Conservation (phyloP, 92 coral and sea anemone species). For the Montipora capitata region DNA sequence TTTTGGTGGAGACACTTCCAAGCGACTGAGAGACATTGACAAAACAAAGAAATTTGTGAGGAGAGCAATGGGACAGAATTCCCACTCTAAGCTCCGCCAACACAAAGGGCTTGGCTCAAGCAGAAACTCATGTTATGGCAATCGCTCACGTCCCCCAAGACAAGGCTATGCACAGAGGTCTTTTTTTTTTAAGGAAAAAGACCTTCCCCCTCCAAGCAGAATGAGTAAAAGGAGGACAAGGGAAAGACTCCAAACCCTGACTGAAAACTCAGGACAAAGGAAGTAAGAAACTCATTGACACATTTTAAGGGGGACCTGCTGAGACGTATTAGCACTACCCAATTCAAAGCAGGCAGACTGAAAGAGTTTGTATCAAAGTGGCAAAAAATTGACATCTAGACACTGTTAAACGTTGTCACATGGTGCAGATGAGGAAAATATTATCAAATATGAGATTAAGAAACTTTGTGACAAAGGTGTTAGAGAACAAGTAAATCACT, state of each 20-base stretch:
- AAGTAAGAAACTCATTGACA: background rate
- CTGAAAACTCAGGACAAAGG: background rate
- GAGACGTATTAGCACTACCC: background rate
- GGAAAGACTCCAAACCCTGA: background rate
- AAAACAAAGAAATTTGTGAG: slow-evolving; percentile 21
- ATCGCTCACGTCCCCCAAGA: background rate
- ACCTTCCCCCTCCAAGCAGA: background rate
- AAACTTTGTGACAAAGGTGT: no score
- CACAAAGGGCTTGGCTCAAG: background rate
- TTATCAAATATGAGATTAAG: no score
- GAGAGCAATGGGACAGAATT: slow-evolving; percentile 9
- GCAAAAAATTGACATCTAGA: background rate
- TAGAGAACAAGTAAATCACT: no score
- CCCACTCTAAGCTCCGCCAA: no score
- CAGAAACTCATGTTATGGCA: no score
- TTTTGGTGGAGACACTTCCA: slow-evolving; percentile 62
- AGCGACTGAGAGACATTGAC: slow-evolving; percentile 17
- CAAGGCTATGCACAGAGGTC: no score
- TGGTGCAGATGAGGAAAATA: no score
- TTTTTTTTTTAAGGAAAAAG: background rate
- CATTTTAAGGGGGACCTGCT: background rate
- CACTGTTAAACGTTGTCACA: no score
- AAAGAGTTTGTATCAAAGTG: background rate
- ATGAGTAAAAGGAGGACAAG: background rate
- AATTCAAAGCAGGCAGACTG: background rate